Evolutionary conservation across 1,140 invertebrate genomes (phyloP).

Genomic region (Neotoxoptera formosana): DNA sequence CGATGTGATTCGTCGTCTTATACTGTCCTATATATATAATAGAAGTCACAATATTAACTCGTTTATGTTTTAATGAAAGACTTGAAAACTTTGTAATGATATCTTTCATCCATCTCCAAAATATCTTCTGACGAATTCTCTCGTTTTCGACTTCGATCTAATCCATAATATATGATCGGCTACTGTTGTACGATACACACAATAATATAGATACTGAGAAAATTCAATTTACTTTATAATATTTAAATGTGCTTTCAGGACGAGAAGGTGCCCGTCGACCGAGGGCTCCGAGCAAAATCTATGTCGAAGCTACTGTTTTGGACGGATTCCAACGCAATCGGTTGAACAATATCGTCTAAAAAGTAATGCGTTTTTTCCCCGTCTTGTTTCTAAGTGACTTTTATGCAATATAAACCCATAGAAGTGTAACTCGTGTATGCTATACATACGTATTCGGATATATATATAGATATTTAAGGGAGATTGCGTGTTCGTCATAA

Average conservation of each 20-base stretch:
- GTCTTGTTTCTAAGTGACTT: background rate
- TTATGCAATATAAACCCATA: background rate
- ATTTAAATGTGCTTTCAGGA: background rate
- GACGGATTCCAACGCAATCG: constrained; percentile 15
- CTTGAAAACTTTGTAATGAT: too few species aligned
- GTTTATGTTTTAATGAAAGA: background rate
- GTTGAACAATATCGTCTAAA: constrained; percentile 3
- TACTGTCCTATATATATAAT: too few species aligned
- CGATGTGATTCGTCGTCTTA: background rate
- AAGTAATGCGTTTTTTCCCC: background rate
- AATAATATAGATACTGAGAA: background rate
- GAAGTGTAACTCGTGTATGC: background rate
- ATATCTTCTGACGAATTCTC: background rate
- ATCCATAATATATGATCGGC: background rate
- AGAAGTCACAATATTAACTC: background rate
- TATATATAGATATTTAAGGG: background rate
- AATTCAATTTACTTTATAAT: constrained; percentile 1
- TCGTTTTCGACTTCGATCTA: background rate
- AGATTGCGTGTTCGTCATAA: background rate
- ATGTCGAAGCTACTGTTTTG: background rate
- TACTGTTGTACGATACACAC: background rate
- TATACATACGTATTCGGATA: background rate
- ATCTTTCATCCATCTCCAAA: background rate
- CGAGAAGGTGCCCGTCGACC: background rate
- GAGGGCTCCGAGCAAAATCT: background rate